phyloP scores from a whole-genome alignment of 2,888 invertebrate genomes.

The Eucriotettix oculatus region DNA sequence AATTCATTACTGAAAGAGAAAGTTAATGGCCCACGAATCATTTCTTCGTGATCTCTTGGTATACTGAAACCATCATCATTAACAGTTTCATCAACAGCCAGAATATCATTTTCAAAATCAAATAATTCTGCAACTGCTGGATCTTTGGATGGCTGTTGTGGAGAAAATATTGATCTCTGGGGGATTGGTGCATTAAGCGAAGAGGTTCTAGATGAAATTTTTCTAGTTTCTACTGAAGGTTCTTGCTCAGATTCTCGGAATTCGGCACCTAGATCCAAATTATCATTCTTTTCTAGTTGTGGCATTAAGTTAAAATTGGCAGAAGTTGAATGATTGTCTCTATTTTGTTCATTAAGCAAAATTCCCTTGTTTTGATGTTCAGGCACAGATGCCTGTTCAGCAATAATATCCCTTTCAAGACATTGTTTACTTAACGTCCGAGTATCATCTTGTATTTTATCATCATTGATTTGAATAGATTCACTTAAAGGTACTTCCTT shows the following conservation, averaged over 20 bases:
- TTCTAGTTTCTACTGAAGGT: constrained; percentile 13
- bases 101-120: constrained; percentile 41
- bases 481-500: too few species aligned
- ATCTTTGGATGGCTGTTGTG: constrained; percentile 40
- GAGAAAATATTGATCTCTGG: constrained; percentile 49
- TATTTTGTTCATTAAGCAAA: too few species aligned
- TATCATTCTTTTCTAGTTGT: constrained; percentile 2
- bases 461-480: too few species aligned
- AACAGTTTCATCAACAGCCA: constrained; percentile 40
- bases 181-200: constrained; percentile 2
- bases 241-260: constrained; percentile 9
- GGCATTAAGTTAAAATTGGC: constrained; percentile 2
- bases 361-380: too few species aligned
- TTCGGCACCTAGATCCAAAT: constrained; percentile 7
- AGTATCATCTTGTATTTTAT: too few species aligned
- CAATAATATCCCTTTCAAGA: too few species aligned
- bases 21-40: constrained; percentile 29
- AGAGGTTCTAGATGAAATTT: constrained; percentile 14
- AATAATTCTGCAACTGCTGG: constrained; percentile 39
- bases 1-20: constrained; percentile 49
- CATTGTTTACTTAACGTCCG: too few species aligned
- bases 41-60: constrained; percentile 41
- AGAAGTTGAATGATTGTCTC: background rate
- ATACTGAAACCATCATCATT: constrained; percentile 46
- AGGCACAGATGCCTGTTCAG: too few species aligned